Evolutionary conservation across 2,797 vertebrate species (phyloP).

Genomic region (Melanotaenia pygmaea): DNA sequence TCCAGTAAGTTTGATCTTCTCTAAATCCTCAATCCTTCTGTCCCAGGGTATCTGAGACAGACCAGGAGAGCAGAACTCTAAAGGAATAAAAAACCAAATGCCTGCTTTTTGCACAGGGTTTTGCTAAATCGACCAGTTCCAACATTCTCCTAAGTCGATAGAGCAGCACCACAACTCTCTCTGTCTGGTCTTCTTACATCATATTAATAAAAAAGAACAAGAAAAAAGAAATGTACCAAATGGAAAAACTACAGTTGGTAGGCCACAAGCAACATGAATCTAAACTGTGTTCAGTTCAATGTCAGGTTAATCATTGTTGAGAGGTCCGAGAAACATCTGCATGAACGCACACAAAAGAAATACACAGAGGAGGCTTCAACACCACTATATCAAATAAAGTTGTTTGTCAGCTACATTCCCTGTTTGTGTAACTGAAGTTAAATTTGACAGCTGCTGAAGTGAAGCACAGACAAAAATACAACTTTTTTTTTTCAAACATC

Average conservation of each 20-base stretch:
- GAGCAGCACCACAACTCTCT: background rate
- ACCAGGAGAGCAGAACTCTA: conserved; percentile 40
- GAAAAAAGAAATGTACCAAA: background rate
- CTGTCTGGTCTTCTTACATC: background rate
- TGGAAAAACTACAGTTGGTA: background rate
- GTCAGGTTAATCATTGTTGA: background rate
- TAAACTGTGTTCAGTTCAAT: background rate
- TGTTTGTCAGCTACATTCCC: conserved; percentile 36
- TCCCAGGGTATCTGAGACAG: conserved; percentile 33
- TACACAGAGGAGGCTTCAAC: conserved; percentile 18
- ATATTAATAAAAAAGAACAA: background rate
- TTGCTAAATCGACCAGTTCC: conserved; percentile 1
- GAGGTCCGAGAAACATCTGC: background rate
- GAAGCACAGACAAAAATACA: conserved; percentile 8
- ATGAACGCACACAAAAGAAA: conserved; percentile 6
- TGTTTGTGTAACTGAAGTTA: conserved; percentile 22
- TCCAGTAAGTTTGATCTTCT: conserved; percentile 56
- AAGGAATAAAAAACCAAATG: conserved; percentile 46
- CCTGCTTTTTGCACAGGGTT: conserved; percentile 19
- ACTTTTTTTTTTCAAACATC: background rate
- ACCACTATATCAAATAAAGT: conserved; percentile 32
- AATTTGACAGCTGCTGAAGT: conserved; percentile 51
- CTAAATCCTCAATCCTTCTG: conserved; percentile 55
- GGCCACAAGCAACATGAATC: background rate
- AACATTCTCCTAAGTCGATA: background rate